These are phyloP conservation scores for Copsychus sechellarum DNA, from an alignment of 2,113 vertebrate genomes.

Conservation along the genomic window DNA sequence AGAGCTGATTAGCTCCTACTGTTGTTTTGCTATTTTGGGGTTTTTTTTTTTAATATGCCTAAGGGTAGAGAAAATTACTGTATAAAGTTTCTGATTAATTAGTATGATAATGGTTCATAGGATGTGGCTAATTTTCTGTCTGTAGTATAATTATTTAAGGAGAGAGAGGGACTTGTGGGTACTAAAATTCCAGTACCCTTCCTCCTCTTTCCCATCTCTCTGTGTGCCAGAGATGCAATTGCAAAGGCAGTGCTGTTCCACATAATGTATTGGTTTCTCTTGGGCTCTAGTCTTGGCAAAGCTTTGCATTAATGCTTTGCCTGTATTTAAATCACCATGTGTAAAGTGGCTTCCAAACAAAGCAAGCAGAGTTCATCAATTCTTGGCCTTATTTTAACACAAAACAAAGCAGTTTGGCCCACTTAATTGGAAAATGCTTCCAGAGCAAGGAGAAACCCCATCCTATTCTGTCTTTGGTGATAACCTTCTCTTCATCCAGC, in stretches of 20 bases:
- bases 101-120: background rate
- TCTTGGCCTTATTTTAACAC: background rate
- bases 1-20: background rate
- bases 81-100: conserved; percentile 1
- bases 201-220: background rate
- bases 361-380: background rate
- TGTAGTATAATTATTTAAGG: background rate
- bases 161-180: background rate
- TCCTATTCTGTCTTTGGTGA: background rate
- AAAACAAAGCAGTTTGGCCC: background rate
- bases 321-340: background rate
- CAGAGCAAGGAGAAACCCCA: background rate
- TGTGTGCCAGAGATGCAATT: background rate
- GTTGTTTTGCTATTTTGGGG: background rate
- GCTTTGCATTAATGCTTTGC: background rate
- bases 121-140: background rate
- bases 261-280: background rate
- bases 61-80: background rate
- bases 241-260: background rate
- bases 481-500: background rate
- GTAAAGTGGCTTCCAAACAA: background rate
- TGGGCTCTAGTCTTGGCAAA: background rate
- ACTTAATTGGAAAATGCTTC: background rate
- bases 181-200: background rate
- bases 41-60: background rate